Percentiles rank a stretch among this genome's conserved stretches.
Evolutionary conservation across 2,888 invertebrate species (phyloP).

Genomic region (Acanthacorydalis orientalis): DNA sequence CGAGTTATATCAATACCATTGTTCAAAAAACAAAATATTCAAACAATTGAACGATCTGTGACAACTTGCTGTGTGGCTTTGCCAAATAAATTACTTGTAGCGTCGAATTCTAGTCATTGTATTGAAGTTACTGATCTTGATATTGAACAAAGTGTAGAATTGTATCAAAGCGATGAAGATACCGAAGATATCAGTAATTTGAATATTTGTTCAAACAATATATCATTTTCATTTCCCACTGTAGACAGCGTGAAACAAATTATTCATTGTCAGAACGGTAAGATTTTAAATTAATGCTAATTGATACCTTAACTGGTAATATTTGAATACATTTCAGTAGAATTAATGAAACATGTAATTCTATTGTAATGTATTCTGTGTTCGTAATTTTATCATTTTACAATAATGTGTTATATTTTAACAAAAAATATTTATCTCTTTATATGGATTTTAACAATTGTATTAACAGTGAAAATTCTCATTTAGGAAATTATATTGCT

Average conservation of each 20-base stretch:
- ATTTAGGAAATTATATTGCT: constrained; percentile 43
- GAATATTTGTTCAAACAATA: constrained; percentile 17
- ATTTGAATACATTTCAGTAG: too few species aligned
- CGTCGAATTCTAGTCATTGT: constrained; percentile 36
- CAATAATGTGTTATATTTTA: too few species aligned
- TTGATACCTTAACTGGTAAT: too few species aligned
- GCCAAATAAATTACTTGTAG: constrained; percentile 38
- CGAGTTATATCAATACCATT: constrained; percentile 52
- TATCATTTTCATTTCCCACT: constrained; percentile 49
- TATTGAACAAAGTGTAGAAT: constrained; percentile 4
- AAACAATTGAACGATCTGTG: constrained; percentile 41
- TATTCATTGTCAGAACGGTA: constrained; percentile 47
- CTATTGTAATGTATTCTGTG: too few species aligned
- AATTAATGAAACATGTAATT: too few species aligned
- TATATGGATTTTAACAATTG: too few species aligned
- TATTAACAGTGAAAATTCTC: too few species aligned
- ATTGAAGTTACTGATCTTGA: constrained; percentile 38
- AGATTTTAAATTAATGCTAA: too few species aligned
- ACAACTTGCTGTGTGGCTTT: constrained; percentile 44
- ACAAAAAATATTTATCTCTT: too few species aligned
- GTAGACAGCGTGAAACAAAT: constrained; percentile 53
- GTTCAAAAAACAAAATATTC: constrained; percentile 45
- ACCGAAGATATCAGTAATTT: constrained; percentile 9
- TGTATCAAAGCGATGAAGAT: constrained; percentile 20
- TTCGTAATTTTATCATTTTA: too few species aligned